Evolutionary conservation across 2,113 vertebrate genomes (phyloP).

Genomic region (Erythrolamprus reginae): DNA sequence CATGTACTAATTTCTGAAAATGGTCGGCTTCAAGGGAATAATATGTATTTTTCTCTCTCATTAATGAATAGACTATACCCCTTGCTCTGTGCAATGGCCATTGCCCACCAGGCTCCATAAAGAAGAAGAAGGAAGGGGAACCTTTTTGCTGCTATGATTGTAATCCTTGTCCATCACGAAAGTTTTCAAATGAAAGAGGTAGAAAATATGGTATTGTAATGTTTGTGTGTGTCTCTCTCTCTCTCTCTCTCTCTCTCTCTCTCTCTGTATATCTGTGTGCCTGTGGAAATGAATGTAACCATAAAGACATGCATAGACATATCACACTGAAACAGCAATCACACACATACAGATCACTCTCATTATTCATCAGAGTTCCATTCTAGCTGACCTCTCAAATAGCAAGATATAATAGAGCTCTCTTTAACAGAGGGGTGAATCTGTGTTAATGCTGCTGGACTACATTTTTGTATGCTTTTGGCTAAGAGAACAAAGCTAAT

Average conservation of each 20-base stretch:
- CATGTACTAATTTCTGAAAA: not conserved
- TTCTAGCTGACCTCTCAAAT: not conserved
- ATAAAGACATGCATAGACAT: not conserved
- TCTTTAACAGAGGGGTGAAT: not conserved
- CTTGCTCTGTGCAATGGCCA: not conserved
- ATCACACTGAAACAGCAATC: not conserved
- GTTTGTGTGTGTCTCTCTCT: not conserved
- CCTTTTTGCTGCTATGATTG: constrained; percentile 16
- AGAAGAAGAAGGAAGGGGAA: not conserved
- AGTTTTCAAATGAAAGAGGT: not conserved
- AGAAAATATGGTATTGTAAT: not conserved
- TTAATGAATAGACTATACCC: not conserved
- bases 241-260: too few relatives aligned
- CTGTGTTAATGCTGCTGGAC: not conserved
- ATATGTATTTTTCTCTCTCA: not conserved
- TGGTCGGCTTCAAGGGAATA: not conserved
- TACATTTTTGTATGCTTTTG: not conserved
- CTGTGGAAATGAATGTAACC: not conserved
- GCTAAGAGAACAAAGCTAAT: not conserved
- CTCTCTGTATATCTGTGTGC: too few relatives aligned
- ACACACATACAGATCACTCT: not conserved
- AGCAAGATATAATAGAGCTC: not conserved
- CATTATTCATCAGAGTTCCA: not conserved
- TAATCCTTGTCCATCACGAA: not conserved
- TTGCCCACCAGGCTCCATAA: not conserved